phyloP scores from a whole-genome alignment of 2,797 vertebrate species.

The Notamacropus eugenii region DNA sequence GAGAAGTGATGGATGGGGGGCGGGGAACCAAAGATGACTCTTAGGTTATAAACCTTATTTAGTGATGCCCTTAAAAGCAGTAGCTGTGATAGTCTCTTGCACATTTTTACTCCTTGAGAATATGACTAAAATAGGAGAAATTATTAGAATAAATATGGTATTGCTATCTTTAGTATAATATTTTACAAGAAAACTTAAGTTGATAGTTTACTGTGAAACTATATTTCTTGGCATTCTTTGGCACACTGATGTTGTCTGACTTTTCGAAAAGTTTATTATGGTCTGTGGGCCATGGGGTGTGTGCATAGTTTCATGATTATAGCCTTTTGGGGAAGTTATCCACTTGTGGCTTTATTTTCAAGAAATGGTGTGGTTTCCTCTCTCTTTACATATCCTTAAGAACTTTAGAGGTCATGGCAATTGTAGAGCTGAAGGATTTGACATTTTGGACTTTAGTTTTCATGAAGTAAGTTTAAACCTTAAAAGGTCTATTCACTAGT shows the following conservation, averaged over 20 bases:
- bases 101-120: background rate
- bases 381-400: conserved; percentile 56
- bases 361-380: conserved; percentile 74
- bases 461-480: background rate
- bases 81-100: background rate
- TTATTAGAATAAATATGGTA: background rate
- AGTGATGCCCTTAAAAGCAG: background rate
- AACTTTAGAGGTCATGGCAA: conserved; percentile 11
- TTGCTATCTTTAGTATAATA: background rate
- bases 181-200: background rate
- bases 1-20: background rate
- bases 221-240: background rate
- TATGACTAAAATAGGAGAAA: background rate
- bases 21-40: background rate
- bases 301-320: conserved; percentile 72
- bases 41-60: background rate
- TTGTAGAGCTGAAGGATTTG: background rate
- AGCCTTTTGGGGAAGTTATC: conserved; percentile 74
- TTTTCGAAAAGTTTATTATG: conserved; percentile 9
- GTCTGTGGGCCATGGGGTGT: background rate
- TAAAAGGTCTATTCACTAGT: background rate
- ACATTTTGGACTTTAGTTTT: background rate
- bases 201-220: background rate
- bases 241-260: background rate
- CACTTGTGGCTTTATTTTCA: conserved; percentile 74